Base-by-base conservation (phyloP, 2,797 vertebrate genomes). In the Danio jaintianensis region DNA sequence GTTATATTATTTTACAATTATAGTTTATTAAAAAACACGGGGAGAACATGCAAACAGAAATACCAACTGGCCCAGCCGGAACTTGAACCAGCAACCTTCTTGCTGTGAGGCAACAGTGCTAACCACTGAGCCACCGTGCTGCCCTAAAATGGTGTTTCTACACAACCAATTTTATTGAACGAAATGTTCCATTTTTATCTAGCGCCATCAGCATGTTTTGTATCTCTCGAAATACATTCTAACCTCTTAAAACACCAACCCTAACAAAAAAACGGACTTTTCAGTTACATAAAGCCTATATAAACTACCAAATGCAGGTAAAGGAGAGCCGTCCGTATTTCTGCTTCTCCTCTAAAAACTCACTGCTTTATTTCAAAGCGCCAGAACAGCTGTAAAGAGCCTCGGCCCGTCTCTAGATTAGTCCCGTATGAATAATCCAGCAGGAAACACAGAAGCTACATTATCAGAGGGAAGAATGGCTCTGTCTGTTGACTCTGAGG, bases 381-480 rank as follows among this genome's bases (percentile, higher is more conserved):
- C 48, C 53, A 56, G 61, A 82, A 59, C 84, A 85, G 71, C 82
- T 85, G 82, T 59, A 67, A 59, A 59, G 64, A 36, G 58, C 66
- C 76, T 66, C 11, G 56, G 67, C 64, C 38, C 18, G 12, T 66
- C 80, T 76, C 53, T 62, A 76, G 82, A 73, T 73, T 76, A 73
- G 22, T 81, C 75, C 84, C 62, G 6, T 79, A 82, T 82, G 80
- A 84, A 85, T 85, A 84, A 78, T 80, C 77, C 77, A 82, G 42
- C 43, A 83, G 77, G 59, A 80, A 69, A 67, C 73, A 59, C 64
- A 75, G 74, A 80, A 82, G 61, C 80, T 66, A 45, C 55, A 62
- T 74, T 82, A 78, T 73, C 80, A 84, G 63, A 66, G 75, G 29
- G 3, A 29, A 82, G 74, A 82, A 79, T 72, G 75, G 82, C 47